Conservation (phyloP, 1,140 invertebrate genomes). For the Lepidostoma basale region DNA sequence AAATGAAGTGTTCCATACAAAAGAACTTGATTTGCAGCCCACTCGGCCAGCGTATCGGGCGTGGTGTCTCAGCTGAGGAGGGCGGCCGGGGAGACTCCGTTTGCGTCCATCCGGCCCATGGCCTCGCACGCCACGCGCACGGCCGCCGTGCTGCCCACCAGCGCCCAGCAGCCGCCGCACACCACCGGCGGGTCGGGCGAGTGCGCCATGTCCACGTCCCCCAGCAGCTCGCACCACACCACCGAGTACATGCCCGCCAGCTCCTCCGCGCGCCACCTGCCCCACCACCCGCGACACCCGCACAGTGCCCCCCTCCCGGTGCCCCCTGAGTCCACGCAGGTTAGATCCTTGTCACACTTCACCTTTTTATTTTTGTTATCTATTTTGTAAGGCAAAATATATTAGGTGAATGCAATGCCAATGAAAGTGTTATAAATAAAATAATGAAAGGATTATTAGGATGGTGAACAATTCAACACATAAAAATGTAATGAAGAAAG, state of each 20-base stretch:
- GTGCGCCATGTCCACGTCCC: conserved; percentile 60
- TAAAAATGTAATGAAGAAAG: too few species aligned
- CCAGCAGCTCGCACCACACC: conserved; percentile 63
- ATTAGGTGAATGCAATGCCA: too few species aligned
- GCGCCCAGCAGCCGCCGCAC: conserved; percentile 56
- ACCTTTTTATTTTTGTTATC: not conserved
- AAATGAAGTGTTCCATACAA: too few species aligned
- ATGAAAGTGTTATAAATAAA: too few species aligned
- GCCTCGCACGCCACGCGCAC: conserved; percentile 76
- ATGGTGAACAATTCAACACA: too few species aligned
- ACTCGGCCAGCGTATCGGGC: conserved; percentile 19
- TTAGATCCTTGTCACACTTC: conserved; percentile 11
- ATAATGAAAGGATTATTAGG: too few species aligned
- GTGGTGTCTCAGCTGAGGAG: conserved; percentile 61
- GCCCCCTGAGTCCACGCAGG: conserved; percentile 56
- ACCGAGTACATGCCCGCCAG: conserved; percentile 76
- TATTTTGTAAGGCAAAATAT: too few species aligned
- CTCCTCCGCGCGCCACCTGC: conserved; percentile 63
- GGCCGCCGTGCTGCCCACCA: conserved; percentile 80
- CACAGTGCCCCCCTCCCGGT: conserved; percentile 49
- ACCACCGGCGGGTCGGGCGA: conserved; percentile 65
- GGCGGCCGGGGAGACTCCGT: conserved; percentile 75
- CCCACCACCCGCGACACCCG: conserved; percentile 59
- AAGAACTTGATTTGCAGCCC: conserved; percentile 6
- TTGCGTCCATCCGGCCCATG: conserved; percentile 92